These are phyloP conservation scores for Harpagus bidentatus DNA, from an alignment of 2,113 vertebrate genomes.

Conservation along the genomic window DNA sequence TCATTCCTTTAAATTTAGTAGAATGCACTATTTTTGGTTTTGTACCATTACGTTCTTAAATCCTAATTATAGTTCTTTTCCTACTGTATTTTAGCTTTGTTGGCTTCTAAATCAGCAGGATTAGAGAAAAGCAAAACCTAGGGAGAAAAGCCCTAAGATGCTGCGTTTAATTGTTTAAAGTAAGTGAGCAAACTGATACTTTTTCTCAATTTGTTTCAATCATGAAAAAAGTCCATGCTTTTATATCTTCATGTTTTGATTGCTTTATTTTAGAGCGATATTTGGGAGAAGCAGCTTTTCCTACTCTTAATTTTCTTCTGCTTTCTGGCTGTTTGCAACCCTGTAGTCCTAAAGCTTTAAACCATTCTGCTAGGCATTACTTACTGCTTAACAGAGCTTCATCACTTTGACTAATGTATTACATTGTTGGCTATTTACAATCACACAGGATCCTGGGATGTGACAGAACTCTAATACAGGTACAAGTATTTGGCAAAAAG, in stretches of 20 bases:
- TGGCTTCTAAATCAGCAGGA: not conserved
- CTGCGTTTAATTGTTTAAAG: not conserved
- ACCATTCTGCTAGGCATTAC: not conserved
- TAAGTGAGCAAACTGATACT: not conserved
- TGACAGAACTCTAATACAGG: not conserved
- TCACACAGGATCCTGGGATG: not conserved
- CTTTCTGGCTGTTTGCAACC: not conserved
- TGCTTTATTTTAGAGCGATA: not conserved
- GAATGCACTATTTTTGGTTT: not conserved
- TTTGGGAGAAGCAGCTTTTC: not conserved
- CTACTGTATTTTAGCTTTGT: not conserved
- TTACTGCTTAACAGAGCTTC: not conserved
- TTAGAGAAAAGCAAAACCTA: not conserved
- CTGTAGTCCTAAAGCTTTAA: not conserved
- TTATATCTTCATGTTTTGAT: not conserved
- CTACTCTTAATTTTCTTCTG: not conserved
- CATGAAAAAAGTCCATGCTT: not conserved
- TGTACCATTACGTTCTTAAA: not conserved
- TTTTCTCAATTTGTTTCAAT: not conserved
- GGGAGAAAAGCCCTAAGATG: not conserved
- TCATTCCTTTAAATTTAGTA: not conserved
- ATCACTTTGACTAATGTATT: not conserved
- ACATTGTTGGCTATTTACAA: not conserved
- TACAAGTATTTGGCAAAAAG: not conserved
- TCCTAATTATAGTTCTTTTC: conserved; percentile 9